A percentile compares a stretch with the other conserved stretches of the same genome.
Evolutionary conservation across 2,888 invertebrate genomes (phyloP).

Genomic region (Steinernema carpocapsae): DNA sequence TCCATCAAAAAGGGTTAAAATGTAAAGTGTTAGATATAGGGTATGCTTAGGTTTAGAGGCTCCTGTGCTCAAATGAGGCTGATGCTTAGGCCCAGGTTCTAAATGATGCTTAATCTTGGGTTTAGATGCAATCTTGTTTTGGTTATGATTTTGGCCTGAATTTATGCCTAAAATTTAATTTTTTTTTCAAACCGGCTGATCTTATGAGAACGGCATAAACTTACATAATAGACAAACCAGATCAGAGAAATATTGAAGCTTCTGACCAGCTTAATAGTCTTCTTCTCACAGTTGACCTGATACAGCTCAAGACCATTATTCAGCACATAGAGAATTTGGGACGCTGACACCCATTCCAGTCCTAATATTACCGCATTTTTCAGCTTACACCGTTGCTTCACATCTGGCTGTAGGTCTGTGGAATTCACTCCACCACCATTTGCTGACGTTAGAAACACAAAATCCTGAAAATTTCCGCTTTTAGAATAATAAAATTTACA

Average conservation of each 20-base stretch:
- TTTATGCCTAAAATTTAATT: too few species aligned
- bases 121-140: too few species aligned
- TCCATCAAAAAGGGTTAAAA: too few species aligned
- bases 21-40: too few species aligned
- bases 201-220: too few species aligned
- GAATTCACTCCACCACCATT: conserved; percentile 33
- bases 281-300: conserved; percentile 52
- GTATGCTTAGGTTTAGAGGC: too few species aligned
- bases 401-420: conserved; percentile 41
- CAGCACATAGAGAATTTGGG: conserved; percentile 55
- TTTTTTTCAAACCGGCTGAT: too few species aligned
- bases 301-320: conserved; percentile 57
- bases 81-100: too few species aligned
- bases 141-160: too few species aligned
- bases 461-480: conserved; percentile 37
- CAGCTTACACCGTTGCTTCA: conserved; percentile 49
- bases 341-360: conserved; percentile 59
- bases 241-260: conserved; percentile 50
- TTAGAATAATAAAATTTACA: conserved; percentile 14
- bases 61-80: too few species aligned
- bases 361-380: conserved; percentile 42
- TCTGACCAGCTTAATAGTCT: conserved; percentile 54
- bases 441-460: conserved; percentile 40
- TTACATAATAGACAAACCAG: conserved; percentile 62
- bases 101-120: too few species aligned